Conservation (phyloP, 1,140 invertebrate species). For the Cydia strobilella region DNA sequence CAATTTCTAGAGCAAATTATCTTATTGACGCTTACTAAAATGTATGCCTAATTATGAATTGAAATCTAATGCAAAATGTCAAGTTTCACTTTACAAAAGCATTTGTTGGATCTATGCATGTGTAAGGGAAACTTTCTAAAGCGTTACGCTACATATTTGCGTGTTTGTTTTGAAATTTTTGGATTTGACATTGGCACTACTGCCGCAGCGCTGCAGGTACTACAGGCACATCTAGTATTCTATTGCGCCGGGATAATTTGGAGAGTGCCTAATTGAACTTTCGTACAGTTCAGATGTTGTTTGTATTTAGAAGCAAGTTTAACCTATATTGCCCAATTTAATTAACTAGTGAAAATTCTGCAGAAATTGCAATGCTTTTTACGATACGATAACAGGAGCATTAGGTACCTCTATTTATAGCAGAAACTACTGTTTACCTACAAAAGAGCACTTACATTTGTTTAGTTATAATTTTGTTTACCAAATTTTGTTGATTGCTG, state of each 20-base stretch:
- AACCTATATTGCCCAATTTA: slow-evolving; percentile 9
- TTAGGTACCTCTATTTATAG: slow-evolving; percentile 22
- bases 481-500: not conserved
- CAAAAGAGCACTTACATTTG: slow-evolving; percentile 24
- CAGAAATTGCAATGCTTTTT: slow-evolving; percentile 5
- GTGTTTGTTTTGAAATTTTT: slow-evolving; percentile 5
- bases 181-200: not conserved
- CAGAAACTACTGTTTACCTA: slow-evolving; percentile 23
- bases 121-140: slow-evolving; percentile 8
- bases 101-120: slow-evolving; percentile 21
- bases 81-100: not conserved
- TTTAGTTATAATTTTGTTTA: slow-evolving; percentile 13
- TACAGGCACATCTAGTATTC: not conserved
- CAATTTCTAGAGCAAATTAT: not conserved
- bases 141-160: slow-evolving; percentile 8
- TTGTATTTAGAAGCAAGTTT: slow-evolving; percentile 22
- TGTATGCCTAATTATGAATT: not conserved
- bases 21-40: not conserved
- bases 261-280: slow-evolving; percentile 14
- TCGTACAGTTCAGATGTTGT: not conserved
- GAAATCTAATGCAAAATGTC: not conserved
- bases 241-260: slow-evolving; percentile 1
- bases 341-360: not conserved
- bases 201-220: too few species aligned
- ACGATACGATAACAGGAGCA: not conserved